Conservation (phyloP, 2,113 vertebrate genomes). For the Illadopsis cleaveri region DNA sequence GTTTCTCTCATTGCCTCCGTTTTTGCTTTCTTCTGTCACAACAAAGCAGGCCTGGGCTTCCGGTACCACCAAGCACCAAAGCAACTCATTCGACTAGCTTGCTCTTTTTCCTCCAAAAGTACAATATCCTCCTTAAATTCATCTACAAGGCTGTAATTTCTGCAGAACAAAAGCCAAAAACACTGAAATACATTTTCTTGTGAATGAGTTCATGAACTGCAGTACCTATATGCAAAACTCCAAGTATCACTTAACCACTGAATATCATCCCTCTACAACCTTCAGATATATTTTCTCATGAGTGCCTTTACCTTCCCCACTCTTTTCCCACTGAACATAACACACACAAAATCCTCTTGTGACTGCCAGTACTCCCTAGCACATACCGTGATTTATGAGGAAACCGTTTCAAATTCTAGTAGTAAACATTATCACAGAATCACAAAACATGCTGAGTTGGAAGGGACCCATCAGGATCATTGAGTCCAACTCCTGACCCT, state of each 20-base stretch:
- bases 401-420: neutral
- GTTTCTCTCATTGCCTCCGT: neutral
- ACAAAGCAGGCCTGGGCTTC: neutral
- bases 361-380: neutral
- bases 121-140: neutral
- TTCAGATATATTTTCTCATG: neutral
- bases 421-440: neutral
- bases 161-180: neutral
- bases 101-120: neutral
- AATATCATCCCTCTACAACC: accelerated
- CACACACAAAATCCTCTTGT: neutral
- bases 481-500: accelerated
- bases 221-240: neutral
- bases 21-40: neutral
- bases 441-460: neutral
- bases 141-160: neutral
- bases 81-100: neutral
- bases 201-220: neutral
- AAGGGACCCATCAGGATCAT: neutral
- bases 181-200: neutral
- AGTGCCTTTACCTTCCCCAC: neutral
- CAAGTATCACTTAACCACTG: neutral
- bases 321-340: neutral
- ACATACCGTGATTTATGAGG: neutral
- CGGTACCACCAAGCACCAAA: neutral